Evolutionary conservation across 30 jellyfish, hydroid and myxozoan species (phyloP).

Genomic region (Rhopilema esculentum): DNA sequence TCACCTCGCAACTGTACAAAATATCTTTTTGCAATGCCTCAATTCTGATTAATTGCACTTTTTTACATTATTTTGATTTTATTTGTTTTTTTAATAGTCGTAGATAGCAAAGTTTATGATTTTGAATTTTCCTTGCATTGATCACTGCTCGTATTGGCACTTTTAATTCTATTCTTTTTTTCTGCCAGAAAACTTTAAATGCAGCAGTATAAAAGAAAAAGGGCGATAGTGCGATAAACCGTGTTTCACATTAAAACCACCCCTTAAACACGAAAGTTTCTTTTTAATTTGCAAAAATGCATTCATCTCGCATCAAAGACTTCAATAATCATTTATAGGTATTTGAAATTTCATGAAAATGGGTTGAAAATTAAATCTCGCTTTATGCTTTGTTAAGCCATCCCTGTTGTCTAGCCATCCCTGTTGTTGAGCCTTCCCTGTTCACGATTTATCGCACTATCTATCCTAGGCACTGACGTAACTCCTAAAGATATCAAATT

Average conservation of each 20-base stretch:
- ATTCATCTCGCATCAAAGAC: neutral
- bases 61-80: too few relatives aligned
- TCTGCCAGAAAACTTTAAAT: neutral
- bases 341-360: too few relatives aligned
- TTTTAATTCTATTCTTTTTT: neutral
- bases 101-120: neutral
- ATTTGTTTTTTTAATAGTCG: neutral
- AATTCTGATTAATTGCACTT: too few relatives aligned
- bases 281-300: too few relatives aligned
- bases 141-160: neutral
- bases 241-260: too few relatives aligned
- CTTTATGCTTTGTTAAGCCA: too few relatives aligned
- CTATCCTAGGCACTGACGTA: conserved; percentile 46
- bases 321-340: neutral
- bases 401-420: neutral
- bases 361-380: too few relatives aligned
- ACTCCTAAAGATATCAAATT: conserved; percentile 50
- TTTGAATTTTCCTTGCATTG: neutral
- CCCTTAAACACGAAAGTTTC: too few relatives aligned
- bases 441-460: conserved; percentile 80
- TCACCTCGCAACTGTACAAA: too few relatives aligned
- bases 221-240: neutral
- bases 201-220: neutral
- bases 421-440: neutral
- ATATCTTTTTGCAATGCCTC: too few relatives aligned